A percentile compares a stretch with the other conserved stretches of the same genome.
phyloP scores from a whole-genome alignment of 2,888 invertebrate species.

The Gibbula magus region DNA sequence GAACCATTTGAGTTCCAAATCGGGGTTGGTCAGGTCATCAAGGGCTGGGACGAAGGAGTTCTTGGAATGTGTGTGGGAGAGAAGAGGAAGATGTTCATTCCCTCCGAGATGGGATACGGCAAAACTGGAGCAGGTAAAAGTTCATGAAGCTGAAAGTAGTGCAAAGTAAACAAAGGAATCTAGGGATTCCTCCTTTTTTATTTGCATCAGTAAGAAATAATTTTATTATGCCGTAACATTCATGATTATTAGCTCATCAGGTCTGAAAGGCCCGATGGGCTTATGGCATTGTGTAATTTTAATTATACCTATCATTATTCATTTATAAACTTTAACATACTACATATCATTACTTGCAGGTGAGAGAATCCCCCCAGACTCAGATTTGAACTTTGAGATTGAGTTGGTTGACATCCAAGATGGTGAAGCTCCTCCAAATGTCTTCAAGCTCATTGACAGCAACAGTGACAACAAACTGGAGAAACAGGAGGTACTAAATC shows the following conservation, averaged over 20 bases:
- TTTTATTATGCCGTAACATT: too few species aligned
- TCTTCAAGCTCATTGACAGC: slow-evolving; percentile 93
- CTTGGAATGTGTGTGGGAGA: slow-evolving; percentile 96
- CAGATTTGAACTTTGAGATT: slow-evolving; percentile 92
- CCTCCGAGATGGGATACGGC: slow-evolving; percentile 91
- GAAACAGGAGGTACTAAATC: slow-evolving; percentile 88
- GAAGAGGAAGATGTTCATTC: slow-evolving; percentile 91
- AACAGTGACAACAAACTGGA: slow-evolving; percentile 92
- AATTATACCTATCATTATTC: too few species aligned
- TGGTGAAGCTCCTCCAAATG: slow-evolving; percentile 82
- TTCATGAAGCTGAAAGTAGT: too few species aligned
- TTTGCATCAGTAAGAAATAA: too few species aligned
- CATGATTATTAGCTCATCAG: too few species aligned
- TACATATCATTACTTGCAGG: slow-evolving; percentile 72
- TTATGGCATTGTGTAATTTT: too few species aligned
- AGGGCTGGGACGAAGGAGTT: slow-evolving; percentile 96
- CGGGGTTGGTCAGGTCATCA: slow-evolving; percentile 96
- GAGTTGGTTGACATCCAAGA: slow-evolving; percentile 94
- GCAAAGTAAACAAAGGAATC: too few species aligned
- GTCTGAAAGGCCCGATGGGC: too few species aligned
- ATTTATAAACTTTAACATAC: too few species aligned
- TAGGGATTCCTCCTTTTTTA: too few species aligned
- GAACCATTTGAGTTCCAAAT: slow-evolving; percentile 96
- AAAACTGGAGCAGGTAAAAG: slow-evolving; percentile 77
- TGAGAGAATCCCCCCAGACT: slow-evolving; percentile 77